Conservation (phyloP, 2,888 invertebrate species). For the Drosophila algonquin region DNA sequence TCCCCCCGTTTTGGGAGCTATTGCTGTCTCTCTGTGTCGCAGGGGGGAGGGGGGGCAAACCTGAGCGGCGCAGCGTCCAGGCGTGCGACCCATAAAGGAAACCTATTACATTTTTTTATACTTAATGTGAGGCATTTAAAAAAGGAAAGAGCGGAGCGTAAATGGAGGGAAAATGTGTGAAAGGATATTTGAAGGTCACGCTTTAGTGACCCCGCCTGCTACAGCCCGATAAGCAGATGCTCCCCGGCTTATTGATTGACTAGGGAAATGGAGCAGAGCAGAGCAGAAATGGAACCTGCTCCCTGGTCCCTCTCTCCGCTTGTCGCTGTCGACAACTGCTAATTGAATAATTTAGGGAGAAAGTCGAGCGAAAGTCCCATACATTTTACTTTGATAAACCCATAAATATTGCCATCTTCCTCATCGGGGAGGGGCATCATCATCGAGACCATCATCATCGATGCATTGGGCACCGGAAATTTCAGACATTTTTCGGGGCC, state of each 20-base stretch:
- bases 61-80: slow-evolving; percentile 39
- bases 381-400: slow-evolving; percentile 61
- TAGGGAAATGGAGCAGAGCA: slow-evolving; percentile 30
- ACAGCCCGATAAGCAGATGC: slow-evolving; percentile 41
- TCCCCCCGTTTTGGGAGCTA: slow-evolving; percentile 1
- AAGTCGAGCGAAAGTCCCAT: slow-evolving; percentile 35
- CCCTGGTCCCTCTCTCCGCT: not conserved
- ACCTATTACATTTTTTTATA: slow-evolving; percentile 72
- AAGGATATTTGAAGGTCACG: slow-evolving; percentile 77
- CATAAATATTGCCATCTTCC: slow-evolving; percentile 39
- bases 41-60: not conserved
- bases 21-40: not conserved
- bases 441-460: slow-evolving; percentile 42
- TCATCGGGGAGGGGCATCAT: slow-evolving; percentile 10
- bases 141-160: slow-evolving; percentile 42
- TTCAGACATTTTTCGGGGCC: slow-evolving; percentile 39
- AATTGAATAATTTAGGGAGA: slow-evolving; percentile 63
- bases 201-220: slow-evolving; percentile 35
- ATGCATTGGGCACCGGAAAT: slow-evolving; percentile 41
- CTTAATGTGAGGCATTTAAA: slow-evolving; percentile 68
- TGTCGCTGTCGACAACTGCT: slow-evolving; percentile 25
- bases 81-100: slow-evolving; percentile 55
- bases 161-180: slow-evolving; percentile 45
- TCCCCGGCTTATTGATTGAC: slow-evolving; percentile 53
- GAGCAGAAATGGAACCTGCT: too few species aligned